phyloP scores from a whole-genome alignment of 2,797 vertebrate genomes.

The Sebastes diaconus region DNA sequence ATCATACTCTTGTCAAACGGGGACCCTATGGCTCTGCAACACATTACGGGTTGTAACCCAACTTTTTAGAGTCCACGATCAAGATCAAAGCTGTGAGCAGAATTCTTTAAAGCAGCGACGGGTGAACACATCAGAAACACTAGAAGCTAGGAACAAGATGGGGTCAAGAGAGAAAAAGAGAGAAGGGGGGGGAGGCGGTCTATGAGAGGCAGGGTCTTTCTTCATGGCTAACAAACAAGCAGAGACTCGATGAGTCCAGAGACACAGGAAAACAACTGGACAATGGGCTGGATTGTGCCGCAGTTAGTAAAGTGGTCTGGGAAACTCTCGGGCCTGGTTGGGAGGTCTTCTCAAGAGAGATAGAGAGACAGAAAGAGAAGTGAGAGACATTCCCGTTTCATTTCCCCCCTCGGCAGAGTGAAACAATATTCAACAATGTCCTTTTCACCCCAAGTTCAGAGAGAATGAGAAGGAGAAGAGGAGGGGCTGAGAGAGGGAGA shows the following conservation, averaged over 20 bases:
- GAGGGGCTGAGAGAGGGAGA: background rate
- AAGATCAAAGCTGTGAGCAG: slow-evolving; percentile 57
- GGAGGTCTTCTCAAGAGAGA: slow-evolving; percentile 71
- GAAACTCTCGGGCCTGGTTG: slow-evolving; percentile 71
- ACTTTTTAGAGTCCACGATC: slow-evolving; percentile 31
- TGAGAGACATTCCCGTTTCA: slow-evolving; percentile 44
- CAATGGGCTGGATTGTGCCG: slow-evolving; percentile 73
- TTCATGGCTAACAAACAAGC: slow-evolving; percentile 61
- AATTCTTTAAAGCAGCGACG: slow-evolving; percentile 30
- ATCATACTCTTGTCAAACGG: slow-evolving; percentile 39
- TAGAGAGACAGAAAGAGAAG: slow-evolving; percentile 31
- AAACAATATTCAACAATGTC: slow-evolving; percentile 66
- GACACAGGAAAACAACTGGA: slow-evolving; percentile 58
- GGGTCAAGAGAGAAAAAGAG: slow-evolving; percentile 27
- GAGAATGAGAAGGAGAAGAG: slow-evolving; percentile 21
- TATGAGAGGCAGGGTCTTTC: slow-evolving; percentile 37
- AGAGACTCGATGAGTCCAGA: slow-evolving; percentile 52
- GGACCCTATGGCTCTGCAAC: slow-evolving; percentile 48
- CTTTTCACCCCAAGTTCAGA: slow-evolving; percentile 68
- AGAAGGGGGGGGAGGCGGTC: background rate
- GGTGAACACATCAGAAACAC: slow-evolving; percentile 45
- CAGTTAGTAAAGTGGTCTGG: slow-evolving; percentile 75
- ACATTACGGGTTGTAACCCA: slow-evolving; percentile 55
- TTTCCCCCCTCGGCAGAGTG: slow-evolving; percentile 33
- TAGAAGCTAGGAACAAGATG: slow-evolving; percentile 45